These are phyloP conservation scores for Lutraria lutraria DNA, from an alignment of 2,888 invertebrate genomes.

Conservation along the genomic window DNA sequence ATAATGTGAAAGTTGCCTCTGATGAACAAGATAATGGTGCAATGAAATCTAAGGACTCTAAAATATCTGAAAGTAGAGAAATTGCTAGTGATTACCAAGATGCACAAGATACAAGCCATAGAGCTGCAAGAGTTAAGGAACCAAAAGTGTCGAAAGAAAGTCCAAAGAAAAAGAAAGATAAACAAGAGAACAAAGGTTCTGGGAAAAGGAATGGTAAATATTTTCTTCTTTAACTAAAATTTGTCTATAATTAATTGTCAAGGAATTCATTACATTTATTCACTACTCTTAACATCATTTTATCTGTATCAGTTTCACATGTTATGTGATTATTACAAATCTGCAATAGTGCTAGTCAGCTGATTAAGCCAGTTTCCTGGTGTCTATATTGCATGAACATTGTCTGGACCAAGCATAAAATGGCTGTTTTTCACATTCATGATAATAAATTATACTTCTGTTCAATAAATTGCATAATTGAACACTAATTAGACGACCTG, in stretches of 20 bases:
- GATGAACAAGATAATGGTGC: constrained; percentile 14
- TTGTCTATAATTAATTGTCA: background rate
- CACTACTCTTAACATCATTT: background rate
- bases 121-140: constrained; percentile 7
- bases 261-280: background rate
- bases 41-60: background rate
- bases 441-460: too few relatives aligned
- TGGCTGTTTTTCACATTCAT: too few relatives aligned
- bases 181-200: background rate
- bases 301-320: background rate
- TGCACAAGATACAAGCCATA: background rate
- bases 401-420: too few relatives aligned
- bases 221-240: background rate
- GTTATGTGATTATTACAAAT: too few relatives aligned
- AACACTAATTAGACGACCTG: too few relatives aligned
- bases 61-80: background rate
- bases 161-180: constrained; percentile 27
- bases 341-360: too few relatives aligned
- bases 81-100: background rate
- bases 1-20: background rate
- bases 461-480: too few relatives aligned
- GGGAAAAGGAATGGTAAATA: constrained; percentile 16
- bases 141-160: constrained; percentile 19
- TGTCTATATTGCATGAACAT: too few relatives aligned
- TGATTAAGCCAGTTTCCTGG: too few relatives aligned